A percentile compares a stretch with the other conserved stretches of the same genome.
Evolutionary conservation across 2,797 vertebrate species (phyloP).

Genomic region (Clarias fuscus): DNA sequence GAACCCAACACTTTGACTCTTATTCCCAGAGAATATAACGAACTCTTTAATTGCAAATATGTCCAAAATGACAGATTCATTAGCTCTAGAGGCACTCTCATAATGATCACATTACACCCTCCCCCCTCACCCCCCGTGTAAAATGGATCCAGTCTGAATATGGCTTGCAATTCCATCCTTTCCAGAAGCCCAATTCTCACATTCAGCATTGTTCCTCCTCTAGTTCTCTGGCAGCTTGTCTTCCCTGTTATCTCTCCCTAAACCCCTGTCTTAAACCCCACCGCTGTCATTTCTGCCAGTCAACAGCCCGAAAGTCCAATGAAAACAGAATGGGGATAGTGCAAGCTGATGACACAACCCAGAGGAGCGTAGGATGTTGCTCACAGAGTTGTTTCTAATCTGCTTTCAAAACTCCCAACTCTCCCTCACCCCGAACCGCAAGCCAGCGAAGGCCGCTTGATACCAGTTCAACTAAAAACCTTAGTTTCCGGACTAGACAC

Average conservation of each 20-base stretch:
- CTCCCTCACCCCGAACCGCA: constrained; percentile 19
- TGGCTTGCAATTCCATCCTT: neutral
- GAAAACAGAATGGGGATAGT: constrained; percentile 60
- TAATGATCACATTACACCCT: neutral
- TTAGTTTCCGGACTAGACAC: constrained; percentile 39
- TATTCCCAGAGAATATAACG: neutral
- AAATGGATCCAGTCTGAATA: neutral
- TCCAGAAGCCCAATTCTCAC: neutral
- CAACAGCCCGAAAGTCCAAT: constrained; percentile 59
- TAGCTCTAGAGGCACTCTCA: neutral
- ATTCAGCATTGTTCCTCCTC: neutral
- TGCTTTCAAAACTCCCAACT: neutral
- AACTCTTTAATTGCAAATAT: neutral
- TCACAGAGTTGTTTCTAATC: constrained; percentile 26
- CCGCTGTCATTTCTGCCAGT: constrained; percentile 20
- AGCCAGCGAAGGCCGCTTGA: neutral
- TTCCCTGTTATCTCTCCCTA: constrained; percentile 19
- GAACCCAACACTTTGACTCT: neutral
- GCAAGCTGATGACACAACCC: constrained; percentile 59
- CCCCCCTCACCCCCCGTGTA: neutral
- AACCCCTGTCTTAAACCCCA: constrained; percentile 36
- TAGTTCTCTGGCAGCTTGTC: constrained; percentile 2
- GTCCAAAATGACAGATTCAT: neutral
- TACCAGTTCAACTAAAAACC: neutral
- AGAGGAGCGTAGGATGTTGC: constrained; percentile 48